Base-by-base conservation (phyloP, 2,797 vertebrate genomes). In the Enteromius radiatus region DNA sequence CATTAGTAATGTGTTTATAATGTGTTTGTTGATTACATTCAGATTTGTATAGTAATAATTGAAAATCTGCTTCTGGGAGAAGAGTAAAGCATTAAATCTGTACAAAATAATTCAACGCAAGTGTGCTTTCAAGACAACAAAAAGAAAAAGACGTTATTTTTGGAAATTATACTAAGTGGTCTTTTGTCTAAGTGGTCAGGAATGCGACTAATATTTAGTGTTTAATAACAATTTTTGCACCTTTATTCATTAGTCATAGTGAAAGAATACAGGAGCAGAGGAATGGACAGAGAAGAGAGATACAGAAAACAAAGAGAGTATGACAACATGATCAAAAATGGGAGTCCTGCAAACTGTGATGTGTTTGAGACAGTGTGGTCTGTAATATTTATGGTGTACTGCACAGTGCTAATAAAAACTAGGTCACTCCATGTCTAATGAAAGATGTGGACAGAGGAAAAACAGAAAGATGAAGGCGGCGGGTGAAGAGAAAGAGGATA, bases 191-290 rank as follows among this genome's bases (percentile, higher is more conserved):
- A 36, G 47, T 45, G 45, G 33, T 43, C 67, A 5, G 23, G 56
- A 45, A 21, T 63, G 56, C 83, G 65, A 71, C 38, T 38, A 33
- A 75, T 41, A 45, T 28, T 82, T 64, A n/a, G 63, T 80, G 38
- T 43, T 80, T 54, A 19, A 76, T 47, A 33, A 15, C n/a, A 26
- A 54, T 84, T 63, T 81, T 82, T 84, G 73, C 74, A 69, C 75
- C 71, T 83, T 15, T 64, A 43, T 76, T 61, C n/a, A 76, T 84
- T 85, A 78, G 49, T 87, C 69, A 28, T 82, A 63, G 64, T 74
- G 61, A 73, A 59, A 84, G 49, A 76, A 68, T 15, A 82, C 38
- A 54, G 19, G 41, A 52, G 64, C 19, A n/a, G 43, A 47, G 78
- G 38, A 38, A 63, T 28, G 45, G 52, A 33, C 65, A 45, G 26